These are phyloP conservation scores for Heterodera schachtii DNA, from an alignment of 1,140 invertebrate genomes.

Conservation along the genomic window DNA sequence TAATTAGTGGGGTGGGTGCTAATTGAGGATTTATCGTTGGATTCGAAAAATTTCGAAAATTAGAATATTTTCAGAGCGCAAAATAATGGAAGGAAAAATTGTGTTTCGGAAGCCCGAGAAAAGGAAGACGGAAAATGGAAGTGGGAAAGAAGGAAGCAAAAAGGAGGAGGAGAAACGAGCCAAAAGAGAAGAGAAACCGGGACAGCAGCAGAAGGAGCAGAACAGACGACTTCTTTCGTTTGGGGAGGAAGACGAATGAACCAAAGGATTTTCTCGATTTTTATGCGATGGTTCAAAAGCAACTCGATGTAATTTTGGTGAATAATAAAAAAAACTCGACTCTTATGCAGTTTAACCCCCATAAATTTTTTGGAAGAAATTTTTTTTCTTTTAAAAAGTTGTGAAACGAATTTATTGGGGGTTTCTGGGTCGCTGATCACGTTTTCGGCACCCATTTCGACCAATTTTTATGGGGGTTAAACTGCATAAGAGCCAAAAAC, in stretches of 20 bases:
- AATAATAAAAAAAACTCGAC: too few relatives aligned
- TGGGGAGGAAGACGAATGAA: slow-evolving; percentile 58
- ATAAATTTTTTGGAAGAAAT: too few relatives aligned
- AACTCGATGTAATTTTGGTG: too few relatives aligned
- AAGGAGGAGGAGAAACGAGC: slow-evolving; percentile 11
- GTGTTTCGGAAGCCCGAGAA: slow-evolving; percentile 57
- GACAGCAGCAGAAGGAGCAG: slow-evolving; percentile 12
- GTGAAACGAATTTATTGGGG: too few relatives aligned
- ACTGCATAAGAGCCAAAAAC: too few relatives aligned
- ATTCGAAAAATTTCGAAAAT: background rate
- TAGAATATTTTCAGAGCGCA: slow-evolving; percentile 52
- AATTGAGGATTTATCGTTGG: slow-evolving; percentile 32
- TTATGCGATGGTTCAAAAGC: slow-evolving; percentile 8
- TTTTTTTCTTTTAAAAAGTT: too few relatives aligned
- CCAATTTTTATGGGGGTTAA: too few relatives aligned
- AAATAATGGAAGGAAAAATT: slow-evolving; percentile 56
- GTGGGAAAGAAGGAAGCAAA: slow-evolving; percentile 39
- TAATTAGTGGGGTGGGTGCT: too few relatives aligned
- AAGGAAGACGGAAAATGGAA: slow-evolving; percentile 23
- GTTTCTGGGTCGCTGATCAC: too few relatives aligned
- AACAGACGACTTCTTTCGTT: slow-evolving; percentile 51
- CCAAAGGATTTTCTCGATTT: slow-evolving; percentile 10
- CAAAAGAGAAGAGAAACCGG: slow-evolving; percentile 18
- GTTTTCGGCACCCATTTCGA: too few relatives aligned
- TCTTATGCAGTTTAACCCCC: too few relatives aligned